Base-by-base conservation (phyloP, 2,113 vertebrate genomes). In the Channa argus region DNA sequence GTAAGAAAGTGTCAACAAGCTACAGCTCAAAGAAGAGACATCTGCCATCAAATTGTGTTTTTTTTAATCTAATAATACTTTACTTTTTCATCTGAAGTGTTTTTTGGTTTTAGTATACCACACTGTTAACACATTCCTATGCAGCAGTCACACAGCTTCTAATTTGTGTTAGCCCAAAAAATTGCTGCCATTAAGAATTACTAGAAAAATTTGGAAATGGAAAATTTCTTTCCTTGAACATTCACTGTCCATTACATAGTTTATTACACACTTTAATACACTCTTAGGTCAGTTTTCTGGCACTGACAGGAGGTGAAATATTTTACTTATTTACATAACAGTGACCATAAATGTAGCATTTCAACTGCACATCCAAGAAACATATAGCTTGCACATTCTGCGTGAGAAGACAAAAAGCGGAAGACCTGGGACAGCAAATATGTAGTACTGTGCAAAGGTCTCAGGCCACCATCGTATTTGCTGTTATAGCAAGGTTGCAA, bases 1-100 rank as follows among this genome's bases (percentile, higher is more conserved):
- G 73, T 74, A 43, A 58, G 44, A 34, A 11, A 67, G 70, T 71
- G 52, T 85, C 79, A 66, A 70, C 70, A 73, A 66, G 36, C 36
- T 46, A 36, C 15, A 62, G 46, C 60, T 81, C 55, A 79, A 60
- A 82, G 62, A 62, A 11, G n/a, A 37, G 12, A 45, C 47, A 62
- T 62, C 15, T 47, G 37, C 79, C 63, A 49, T 52, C 43, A 13
- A 14, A 60, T 39, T 55, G 53, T 76, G 67, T 83, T 24, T 70
- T 80, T 74, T 74, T 70, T 55, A 5, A 44, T 58, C 52, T 78
- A 55, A 65, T 82, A 63, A 79, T 63, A 13, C 24, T 24, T 24
- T 1, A 24, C 11, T 45, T 45, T 46, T 43, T 24, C 44, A 33
- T 33, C n/a, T 24, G 4, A 10, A 51, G 33, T 14, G 13, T 49